Evolutionary conservation across 2,113 vertebrate genomes (phyloP).

Genomic region (Agapornis roseicollis): DNA sequence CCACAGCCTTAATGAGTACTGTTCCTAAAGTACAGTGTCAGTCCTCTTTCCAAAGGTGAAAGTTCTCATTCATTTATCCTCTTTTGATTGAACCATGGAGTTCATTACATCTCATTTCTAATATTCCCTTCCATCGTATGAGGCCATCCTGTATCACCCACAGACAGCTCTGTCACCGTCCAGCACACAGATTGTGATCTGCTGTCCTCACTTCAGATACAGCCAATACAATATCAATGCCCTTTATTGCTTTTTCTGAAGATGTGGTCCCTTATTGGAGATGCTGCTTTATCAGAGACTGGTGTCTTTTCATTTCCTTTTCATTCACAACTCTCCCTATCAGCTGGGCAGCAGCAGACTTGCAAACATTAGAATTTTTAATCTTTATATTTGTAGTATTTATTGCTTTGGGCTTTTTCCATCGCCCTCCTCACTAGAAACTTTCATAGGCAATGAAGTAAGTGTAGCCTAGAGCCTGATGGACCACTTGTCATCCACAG

Average conservation of each 20-base stretch:
- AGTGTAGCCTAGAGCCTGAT: neutral
- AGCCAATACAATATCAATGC: slow-evolving; percentile 59
- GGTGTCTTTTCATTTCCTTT: slow-evolving; percentile 73
- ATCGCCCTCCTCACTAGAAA: neutral
- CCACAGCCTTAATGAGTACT: slow-evolving; percentile 15
- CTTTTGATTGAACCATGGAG: slow-evolving; percentile 43
- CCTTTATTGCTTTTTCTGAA: slow-evolving; percentile 69
- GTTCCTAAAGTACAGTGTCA: neutral
- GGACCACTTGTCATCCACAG: neutral
- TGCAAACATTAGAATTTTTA: slow-evolving; percentile 50
- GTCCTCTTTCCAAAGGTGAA: slow-evolving; percentile 18
- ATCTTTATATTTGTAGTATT: slow-evolving; percentile 60
- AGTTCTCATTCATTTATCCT: slow-evolving; percentile 36
- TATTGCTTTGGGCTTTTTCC: slow-evolving; percentile 58
- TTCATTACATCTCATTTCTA: slow-evolving; percentile 42
- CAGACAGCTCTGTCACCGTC: slow-evolving; percentile 16
- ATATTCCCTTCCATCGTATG: neutral
- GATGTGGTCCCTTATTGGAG: slow-evolving; percentile 55
- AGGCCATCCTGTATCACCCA: slow-evolving; percentile 1
- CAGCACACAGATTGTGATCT: slow-evolving; percentile 60
- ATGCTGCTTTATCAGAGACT: slow-evolving; percentile 64
- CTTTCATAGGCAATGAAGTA: neutral
- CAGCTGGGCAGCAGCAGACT: slow-evolving; percentile 53
- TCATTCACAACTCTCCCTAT: slow-evolving; percentile 52
- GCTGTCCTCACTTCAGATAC: slow-evolving; percentile 59